These are phyloP conservation scores for Fukomys damarensis DNA, from an alignment of 2,113 vertebrate genomes.

Conservation along the genomic window DNA sequence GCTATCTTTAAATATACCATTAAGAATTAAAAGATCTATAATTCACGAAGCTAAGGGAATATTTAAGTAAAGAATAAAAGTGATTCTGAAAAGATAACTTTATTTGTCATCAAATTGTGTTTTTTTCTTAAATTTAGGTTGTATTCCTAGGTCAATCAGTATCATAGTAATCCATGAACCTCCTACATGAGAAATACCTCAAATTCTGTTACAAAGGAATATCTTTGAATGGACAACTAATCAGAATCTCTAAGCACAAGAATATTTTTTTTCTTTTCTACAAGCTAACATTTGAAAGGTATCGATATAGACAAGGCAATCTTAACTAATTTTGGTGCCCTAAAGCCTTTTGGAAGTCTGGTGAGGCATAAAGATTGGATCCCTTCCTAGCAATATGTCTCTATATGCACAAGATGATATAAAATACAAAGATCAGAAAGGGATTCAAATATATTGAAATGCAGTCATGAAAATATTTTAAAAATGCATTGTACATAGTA, in stretches of 20 bases:
- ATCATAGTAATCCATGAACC: neutral
- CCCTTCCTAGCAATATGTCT: neutral
- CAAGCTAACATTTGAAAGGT: neutral
- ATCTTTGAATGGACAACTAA: neutral
- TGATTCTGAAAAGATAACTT: conserved; percentile 5
- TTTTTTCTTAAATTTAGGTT: conserved; percentile 18
- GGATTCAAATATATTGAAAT: conserved; percentile 10
- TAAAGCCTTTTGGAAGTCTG: neutral
- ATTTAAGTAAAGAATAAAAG: neutral
- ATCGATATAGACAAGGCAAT: neutral
- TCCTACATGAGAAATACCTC: conserved; percentile 25
- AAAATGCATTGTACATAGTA: conserved; percentile 47
- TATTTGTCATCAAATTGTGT: neutral
- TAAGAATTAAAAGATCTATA: conserved; percentile 6
- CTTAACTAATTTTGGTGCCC: neutral
- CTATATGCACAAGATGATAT: neutral
- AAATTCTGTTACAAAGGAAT: neutral
- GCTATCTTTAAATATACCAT: conserved; percentile 21
- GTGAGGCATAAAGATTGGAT: neutral
- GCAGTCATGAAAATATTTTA: conserved; percentile 42
- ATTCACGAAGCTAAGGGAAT: neutral
- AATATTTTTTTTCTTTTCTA: neutral
- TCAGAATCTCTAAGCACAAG: neutral
- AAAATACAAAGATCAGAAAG: conserved; percentile 35
- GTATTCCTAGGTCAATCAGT: conserved; percentile 8